These are phyloP conservation scores for Philhelius pedissequus DNA, from an alignment of 2,888 invertebrate species.

Conservation along the genomic window DNA sequence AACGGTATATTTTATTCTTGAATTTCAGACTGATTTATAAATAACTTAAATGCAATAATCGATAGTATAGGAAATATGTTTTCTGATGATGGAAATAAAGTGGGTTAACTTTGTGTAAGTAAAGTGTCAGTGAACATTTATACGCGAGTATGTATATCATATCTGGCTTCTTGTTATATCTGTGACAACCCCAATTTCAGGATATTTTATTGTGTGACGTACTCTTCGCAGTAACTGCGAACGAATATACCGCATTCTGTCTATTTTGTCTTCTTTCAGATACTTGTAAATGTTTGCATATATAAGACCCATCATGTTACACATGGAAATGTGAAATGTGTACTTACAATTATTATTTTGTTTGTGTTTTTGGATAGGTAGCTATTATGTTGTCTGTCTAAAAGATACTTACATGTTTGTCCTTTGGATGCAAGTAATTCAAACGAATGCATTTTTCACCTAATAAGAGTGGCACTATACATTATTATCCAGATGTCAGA, in stretches of 20 bases:
- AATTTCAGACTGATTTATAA: slow-evolving; percentile 36
- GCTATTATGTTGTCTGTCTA: too few species aligned
- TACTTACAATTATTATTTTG: slow-evolving; percentile 1
- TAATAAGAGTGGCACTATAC: not conserved
- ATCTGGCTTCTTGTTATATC: not conserved
- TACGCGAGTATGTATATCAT: too few species aligned
- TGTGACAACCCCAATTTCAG: slow-evolving; percentile 32
- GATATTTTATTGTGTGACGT: slow-evolving; percentile 28
- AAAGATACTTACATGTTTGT: not conserved
- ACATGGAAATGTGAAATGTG: slow-evolving; percentile 25
- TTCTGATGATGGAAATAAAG: not conserved
- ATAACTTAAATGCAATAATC: slow-evolving; percentile 46
- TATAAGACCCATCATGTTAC: slow-evolving; percentile 38
- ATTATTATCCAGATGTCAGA: not conserved
- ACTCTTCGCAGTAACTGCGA: not conserved
- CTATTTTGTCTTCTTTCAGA: not conserved
- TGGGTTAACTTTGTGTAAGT: slow-evolving; percentile 36
- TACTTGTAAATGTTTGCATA: slow-evolving; percentile 36
- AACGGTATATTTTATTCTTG: not conserved
- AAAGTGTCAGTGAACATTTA: slow-evolving; percentile 28
- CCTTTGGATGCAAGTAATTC: slow-evolving; percentile 13
- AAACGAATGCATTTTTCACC: slow-evolving; percentile 42
- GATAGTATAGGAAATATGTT: not conserved
- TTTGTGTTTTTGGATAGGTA: too few species aligned
- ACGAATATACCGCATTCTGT: not conserved